These are phyloP conservation scores for Pseudomyrmex gracilis DNA, from an alignment of 1,140 invertebrate species.

Conservation along the genomic window DNA sequence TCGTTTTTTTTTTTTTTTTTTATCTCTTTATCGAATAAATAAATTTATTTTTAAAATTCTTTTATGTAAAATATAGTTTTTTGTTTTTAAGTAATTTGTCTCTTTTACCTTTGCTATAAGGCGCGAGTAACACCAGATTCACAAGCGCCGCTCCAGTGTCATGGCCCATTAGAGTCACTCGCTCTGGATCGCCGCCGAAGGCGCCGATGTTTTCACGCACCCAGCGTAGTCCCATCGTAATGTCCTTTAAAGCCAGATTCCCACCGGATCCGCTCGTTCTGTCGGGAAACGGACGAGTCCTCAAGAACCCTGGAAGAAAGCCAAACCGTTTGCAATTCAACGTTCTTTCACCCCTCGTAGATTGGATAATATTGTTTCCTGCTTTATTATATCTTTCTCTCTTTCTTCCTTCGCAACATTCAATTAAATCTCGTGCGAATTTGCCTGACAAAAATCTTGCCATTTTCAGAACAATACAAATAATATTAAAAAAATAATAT, in stretches of 20 bases:
- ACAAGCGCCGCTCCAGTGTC: conserved; percentile 94
- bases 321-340: conserved; percentile 42
- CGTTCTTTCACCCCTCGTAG: neutral
- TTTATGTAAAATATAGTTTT: too few species aligned
- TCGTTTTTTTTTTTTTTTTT: too few species aligned
- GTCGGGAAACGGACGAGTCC: conserved; percentile 86
- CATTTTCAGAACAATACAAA: neutral
- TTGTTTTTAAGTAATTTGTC: neutral
- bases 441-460: neutral
- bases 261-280: conserved; percentile 86
- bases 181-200: conserved; percentile 92
- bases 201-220: conserved; percentile 91
- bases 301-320: conserved; percentile 88
- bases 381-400: neutral
- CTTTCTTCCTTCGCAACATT: conserved; percentile 11
- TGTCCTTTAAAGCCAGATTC: conserved; percentile 91
- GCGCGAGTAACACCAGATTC: conserved; percentile 93
- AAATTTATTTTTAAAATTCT: neutral
- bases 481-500: neutral
- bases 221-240: conserved; percentile 91
- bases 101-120: conserved; percentile 88
- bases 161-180: conserved; percentile 95
- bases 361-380: conserved; percentile 1
- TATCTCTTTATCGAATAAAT: neutral
- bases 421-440: conserved; percentile 33